These are phyloP conservation scores for Drosophila pegasa DNA, from an alignment of 2,888 invertebrate species.

Conservation along the genomic window DNA sequence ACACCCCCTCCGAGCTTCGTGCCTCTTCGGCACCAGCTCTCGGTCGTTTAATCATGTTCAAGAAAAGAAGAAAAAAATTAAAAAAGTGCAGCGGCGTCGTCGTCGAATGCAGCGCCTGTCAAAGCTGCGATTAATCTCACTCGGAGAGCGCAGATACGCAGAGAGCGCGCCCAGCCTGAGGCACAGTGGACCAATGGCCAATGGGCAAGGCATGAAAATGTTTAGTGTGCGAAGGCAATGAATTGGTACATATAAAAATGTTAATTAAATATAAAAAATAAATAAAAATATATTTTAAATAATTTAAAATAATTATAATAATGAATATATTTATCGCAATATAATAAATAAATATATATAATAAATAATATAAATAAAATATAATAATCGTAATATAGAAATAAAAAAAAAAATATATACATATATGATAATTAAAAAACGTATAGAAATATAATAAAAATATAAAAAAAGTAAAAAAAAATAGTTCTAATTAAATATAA, in stretches of 20 bases:
- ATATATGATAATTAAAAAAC: too few species aligned
- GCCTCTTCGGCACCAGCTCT: conserved; percentile 17
- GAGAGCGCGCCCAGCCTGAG: conserved; percentile 24
- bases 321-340: not conserved
- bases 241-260: not conserved
- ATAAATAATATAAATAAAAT: not conserved
- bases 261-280: not conserved
- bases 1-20: not conserved
- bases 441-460: too few species aligned
- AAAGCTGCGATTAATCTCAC: conserved; percentile 83
- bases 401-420: too few species aligned
- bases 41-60: conserved; percentile 66
- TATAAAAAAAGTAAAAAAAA: too few species aligned
- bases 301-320: not conserved
- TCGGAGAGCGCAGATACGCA: conserved; percentile 61
- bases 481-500: too few species aligned
- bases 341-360: not conserved
- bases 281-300: not conserved
- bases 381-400: too few species aligned
- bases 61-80: conserved; percentile 37
- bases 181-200: conserved; percentile 23
- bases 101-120: conserved; percentile 75
- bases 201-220: conserved; percentile 11
- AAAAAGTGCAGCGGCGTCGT: conserved; percentile 56
- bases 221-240: not conserved